phyloP scores from a whole-genome alignment of 35 echinoderm and acorn worm species.

The Ptychodera flava region DNA sequence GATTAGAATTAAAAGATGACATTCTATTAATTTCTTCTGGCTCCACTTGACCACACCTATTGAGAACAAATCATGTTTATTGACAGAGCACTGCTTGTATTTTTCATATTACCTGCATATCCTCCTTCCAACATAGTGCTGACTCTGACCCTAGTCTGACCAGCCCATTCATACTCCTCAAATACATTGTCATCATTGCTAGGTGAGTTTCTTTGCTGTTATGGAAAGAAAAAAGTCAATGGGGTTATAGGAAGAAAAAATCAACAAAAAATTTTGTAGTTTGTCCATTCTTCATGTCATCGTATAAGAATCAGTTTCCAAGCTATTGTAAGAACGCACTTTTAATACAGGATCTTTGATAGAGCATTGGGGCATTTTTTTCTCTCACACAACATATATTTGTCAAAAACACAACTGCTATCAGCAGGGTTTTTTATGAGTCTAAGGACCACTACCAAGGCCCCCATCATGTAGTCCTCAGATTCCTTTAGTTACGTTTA shows the following conservation, averaged over 20 bases:
- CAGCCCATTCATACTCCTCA: constrained; percentile 63
- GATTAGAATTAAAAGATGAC: too few relatives aligned
- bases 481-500: constrained; percentile 2
- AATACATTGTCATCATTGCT: constrained; percentile 30
- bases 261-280: not conserved
- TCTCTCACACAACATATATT: too few relatives aligned
- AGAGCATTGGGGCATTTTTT: not conserved
- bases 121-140: constrained; percentile 52
- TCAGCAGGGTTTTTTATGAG: too few relatives aligned
- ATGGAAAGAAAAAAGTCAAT: not conserved
- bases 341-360: not conserved
- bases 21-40: too few relatives aligned
- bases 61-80: not conserved
- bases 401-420: too few relatives aligned
- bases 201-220: not conserved
- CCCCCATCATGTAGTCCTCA: not conserved
- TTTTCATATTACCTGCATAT: constrained; percentile 70
- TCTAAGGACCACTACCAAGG: too few relatives aligned
- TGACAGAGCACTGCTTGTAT: too few relatives aligned
- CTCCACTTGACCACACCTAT: too few relatives aligned
- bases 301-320: not conserved
- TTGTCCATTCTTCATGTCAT: not conserved
- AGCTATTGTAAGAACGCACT: not conserved
- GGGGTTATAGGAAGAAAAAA: too few relatives aligned
- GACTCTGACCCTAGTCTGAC: constrained; percentile 59